Conservation (phyloP, 2,113 vertebrate genomes). For the Sardina pilchardus region DNA sequence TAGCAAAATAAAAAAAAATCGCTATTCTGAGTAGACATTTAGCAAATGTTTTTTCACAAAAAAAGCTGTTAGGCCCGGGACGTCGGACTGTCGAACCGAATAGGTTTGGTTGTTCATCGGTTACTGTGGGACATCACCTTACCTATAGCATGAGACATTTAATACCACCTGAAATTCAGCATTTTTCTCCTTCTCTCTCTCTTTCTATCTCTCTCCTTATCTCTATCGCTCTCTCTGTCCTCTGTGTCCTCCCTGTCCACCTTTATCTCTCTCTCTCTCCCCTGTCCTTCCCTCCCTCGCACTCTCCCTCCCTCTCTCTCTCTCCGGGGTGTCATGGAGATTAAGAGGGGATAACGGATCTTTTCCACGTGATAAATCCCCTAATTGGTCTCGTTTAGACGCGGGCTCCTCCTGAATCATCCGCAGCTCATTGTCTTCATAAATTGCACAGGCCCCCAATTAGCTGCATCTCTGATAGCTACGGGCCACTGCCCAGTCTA, state of each 20-base stretch:
- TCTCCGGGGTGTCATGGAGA: conserved; percentile 25
- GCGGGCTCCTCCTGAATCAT: conserved; percentile 20
- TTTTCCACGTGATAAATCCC: conserved; percentile 35
- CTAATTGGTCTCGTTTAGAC: conserved; percentile 42
- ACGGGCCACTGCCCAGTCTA: conserved; percentile 2
- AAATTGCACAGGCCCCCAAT: conserved; percentile 42
- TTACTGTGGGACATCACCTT: no score
- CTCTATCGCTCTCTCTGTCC: neutral
- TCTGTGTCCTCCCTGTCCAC: neutral
- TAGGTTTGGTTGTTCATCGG: no score
- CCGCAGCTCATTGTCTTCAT: conserved; percentile 38
- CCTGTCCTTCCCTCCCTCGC: neutral
- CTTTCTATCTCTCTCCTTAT: neutral
- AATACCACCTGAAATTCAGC: no score
- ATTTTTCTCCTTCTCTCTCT: no score
- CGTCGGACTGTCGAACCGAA: no score
- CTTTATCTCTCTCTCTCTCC: neutral
- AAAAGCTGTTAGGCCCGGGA: no score
- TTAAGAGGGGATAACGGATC: conserved; percentile 35
- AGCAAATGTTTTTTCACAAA: no score
- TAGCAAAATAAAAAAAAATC: no score
- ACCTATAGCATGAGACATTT: no score
- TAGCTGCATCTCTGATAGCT: conserved; percentile 30
- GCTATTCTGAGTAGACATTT: no score
- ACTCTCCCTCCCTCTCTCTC: neutral